Base-by-base conservation (phyloP, 2,888 invertebrate species). In the Mythimna albipuncta region DNA sequence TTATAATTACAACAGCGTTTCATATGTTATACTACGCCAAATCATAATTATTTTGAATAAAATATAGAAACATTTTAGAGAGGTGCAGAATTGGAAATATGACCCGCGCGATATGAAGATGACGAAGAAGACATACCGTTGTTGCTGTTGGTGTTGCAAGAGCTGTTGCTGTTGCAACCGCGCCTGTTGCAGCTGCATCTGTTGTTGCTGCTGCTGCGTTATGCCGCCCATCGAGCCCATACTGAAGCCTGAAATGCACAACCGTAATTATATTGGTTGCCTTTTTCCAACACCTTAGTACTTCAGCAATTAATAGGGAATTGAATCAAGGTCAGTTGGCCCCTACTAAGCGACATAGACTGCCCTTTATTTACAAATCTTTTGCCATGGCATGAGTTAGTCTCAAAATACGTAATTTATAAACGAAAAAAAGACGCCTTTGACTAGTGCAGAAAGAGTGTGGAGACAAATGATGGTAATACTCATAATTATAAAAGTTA, bases 131-230 rank as follows among this genome's bases (percentile, higher is more conserved):
- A 59, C 52, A 44, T 78, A 84, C 74, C 81, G 69, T 72, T 83
- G 83, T 70, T 83, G 83, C 79, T 95, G 97, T 78, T 95, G 95
- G 41, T 96, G 95, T 96, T 98, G 97, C 93, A 97, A 91, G 79
- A 98, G 92, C 87, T 97, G 97, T 82, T 97, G 97, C 74, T 97
- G 96, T 69, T 96, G 96, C 77, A 95, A 82, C 2, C 94, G 90
- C 83, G 96, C 96, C 81, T 97, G 97, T 82, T 97, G 97, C 89
- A 97, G 91, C 85, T 97, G 97, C 91, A 97, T 96, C 88, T 97
- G 97, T 74, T 96, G 94, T 72, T 96, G 97, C 87, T 97, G 96
- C 75, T 95, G 96, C 85, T 94, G 94, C 77, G 92, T 87, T 90
- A 94, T 92, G 78, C 92, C 90, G 72, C 92, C 93, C 93, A 94